A percentile compares a stretch with the other conserved stretches of the same genome.
These are phyloP conservation scores for Lysiphlebus fabarum DNA, from an alignment of 1,140 invertebrate genomes.

Conservation along the genomic window DNA sequence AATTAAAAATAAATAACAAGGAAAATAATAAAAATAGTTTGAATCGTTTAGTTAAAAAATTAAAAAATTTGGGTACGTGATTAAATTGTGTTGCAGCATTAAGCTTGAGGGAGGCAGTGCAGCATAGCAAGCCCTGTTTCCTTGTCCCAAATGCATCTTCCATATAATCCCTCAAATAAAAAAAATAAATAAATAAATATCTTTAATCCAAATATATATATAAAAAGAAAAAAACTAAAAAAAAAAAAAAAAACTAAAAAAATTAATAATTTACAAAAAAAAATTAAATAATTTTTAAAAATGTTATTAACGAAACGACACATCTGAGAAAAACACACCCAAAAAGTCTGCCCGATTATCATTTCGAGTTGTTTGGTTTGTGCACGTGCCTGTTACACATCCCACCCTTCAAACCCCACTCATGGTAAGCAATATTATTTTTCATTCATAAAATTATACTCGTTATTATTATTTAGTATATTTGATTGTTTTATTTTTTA, in stretches of 20 bases:
- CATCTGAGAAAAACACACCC: constrained; percentile 39
- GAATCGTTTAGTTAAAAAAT: constrained; percentile 21
- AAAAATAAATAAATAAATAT: constrained; percentile 7
- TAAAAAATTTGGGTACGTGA: constrained; percentile 52
- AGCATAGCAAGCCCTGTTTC: constrained; percentile 48
- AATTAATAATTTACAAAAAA: constrained; percentile 17
- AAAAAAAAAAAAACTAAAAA: constrained; percentile 29
- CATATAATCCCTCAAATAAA: constrained; percentile 18
- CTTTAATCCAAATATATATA: constrained; percentile 10
- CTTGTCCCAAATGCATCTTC: constrained; percentile 24
- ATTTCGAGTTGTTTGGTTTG: constrained; percentile 59
- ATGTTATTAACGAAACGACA: too few relatives aligned
- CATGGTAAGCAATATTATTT: constrained; percentile 56
- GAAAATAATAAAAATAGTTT: too few relatives aligned
- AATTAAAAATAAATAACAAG: too few relatives aligned
- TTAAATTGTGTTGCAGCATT: constrained; percentile 58
- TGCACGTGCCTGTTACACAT: constrained; percentile 57
- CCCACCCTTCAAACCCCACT: constrained; percentile 54
- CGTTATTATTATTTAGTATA: constrained; percentile 39
- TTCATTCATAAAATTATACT: constrained; percentile 37
- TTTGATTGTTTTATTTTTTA: constrained; percentile 11
- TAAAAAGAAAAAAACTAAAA: constrained; percentile 14
- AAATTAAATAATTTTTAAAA: constrained; percentile 27
- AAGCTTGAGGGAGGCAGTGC: constrained; percentile 57
- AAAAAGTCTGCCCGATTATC: constrained; percentile 54